A percentile compares a stretch with the other conserved stretches of the same genome.
Conservation (phyloP, 30 jellyfish, hydroid and myxozoan species). For the Chironex yamaguchii region DNA sequence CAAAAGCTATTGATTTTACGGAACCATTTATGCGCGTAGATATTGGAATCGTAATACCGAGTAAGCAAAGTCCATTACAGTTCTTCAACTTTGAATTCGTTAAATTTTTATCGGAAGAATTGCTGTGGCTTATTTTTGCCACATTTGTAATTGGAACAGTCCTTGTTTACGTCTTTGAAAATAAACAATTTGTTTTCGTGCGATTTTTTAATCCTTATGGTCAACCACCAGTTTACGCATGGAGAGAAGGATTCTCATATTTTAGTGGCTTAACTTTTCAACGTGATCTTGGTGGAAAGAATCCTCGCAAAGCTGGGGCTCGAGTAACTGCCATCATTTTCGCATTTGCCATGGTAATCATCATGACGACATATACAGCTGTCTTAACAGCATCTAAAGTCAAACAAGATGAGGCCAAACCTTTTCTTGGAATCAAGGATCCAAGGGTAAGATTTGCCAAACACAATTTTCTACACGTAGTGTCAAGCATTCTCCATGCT, state of each 20-base stretch:
- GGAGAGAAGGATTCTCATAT: conserved; percentile 79
- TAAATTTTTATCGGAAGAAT: conserved; percentile 53
- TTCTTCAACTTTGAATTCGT: conserved; percentile 70
- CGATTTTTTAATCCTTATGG: neutral
- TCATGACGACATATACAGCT: conserved; percentile 96
- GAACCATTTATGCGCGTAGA: conserved; percentile 48
- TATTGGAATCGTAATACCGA: conserved; percentile 31
- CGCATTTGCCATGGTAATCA: conserved; percentile 90
- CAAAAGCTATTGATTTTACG: conserved; percentile 61
- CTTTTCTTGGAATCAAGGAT: conserved; percentile 81
- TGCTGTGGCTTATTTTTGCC: conserved; percentile 54
- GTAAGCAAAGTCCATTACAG: neutral
- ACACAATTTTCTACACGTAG: too few species aligned
- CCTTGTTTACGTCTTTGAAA: conserved; percentile 65
- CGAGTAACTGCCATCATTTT: conserved; percentile 76
- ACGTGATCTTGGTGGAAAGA: conserved; percentile 89
- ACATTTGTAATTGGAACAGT: conserved; percentile 49
- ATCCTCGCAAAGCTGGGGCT: conserved; percentile 80
- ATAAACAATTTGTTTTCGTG: conserved; percentile 15
- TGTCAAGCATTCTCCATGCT: too few species aligned
- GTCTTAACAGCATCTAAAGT: conserved; percentile 81
- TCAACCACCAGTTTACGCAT: conserved; percentile 2
- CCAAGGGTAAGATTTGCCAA: conserved; percentile 70
- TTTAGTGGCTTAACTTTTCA: conserved; percentile 86
- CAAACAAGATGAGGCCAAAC: conserved; percentile 68